Conservation (phyloP, 2,113 vertebrate genomes). For the Oceanites oceanicus region DNA sequence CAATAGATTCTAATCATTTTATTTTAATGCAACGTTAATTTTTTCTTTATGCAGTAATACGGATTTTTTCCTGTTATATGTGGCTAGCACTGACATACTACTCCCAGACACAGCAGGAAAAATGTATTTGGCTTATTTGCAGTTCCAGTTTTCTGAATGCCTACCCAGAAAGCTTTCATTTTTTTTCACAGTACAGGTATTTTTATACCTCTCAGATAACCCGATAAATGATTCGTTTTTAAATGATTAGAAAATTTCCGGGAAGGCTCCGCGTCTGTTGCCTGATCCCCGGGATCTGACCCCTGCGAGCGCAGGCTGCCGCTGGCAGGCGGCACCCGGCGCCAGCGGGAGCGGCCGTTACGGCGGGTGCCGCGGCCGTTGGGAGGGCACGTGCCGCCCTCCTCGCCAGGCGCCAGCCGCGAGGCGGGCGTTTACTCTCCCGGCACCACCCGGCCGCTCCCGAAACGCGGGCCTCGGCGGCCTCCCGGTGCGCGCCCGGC, state of each 20-base stretch:
- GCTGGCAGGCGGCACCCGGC: neutral
- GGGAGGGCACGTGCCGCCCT: neutral
- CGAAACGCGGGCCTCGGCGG: neutral
- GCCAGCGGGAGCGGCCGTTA: neutral
- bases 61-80: neutral
- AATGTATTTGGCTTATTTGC: neutral
- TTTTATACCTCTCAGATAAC: neutral
- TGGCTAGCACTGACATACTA: neutral
- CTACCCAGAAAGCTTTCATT: neutral
- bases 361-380: neutral
- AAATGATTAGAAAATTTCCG: neutral
- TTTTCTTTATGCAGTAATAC: neutral
- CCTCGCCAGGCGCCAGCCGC: neutral
- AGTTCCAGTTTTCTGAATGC: neutral
- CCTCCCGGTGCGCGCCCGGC: neutral
- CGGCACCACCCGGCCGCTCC: neutral
- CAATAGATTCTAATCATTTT: neutral
- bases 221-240: rapidly evolving
- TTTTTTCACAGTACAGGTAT: too few species aligned
- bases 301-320: neutral
- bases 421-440: neutral
- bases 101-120: neutral
- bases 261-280: neutral
- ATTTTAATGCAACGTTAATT: neutral
- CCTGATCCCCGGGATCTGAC: neutral